phyloP scores from a whole-genome alignment of 1,140 invertebrate species.

The Frieseomelitta varia region DNA sequence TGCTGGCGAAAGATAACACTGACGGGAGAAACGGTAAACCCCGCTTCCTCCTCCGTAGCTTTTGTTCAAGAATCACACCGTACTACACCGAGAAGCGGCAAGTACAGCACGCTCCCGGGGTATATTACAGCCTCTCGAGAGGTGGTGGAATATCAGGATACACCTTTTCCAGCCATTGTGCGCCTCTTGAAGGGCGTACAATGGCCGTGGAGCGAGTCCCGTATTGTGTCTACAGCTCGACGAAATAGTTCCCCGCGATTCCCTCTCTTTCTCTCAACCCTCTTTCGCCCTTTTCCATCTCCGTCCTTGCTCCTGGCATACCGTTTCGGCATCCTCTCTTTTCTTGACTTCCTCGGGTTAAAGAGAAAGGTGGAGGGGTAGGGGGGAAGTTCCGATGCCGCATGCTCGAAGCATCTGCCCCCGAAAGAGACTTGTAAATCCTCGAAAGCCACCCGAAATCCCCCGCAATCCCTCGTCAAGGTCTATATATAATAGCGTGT shows the following conservation, averaged over 20 bases:
- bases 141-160: constrained; percentile 77
- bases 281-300: constrained; percentile 20
- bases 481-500: constrained; percentile 64
- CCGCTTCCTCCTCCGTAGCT: constrained; percentile 42
- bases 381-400: constrained; percentile 58
- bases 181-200: constrained; percentile 65
- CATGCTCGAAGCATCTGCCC: constrained; percentile 75
- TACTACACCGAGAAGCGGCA: constrained; percentile 45
- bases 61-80: constrained; percentile 69
- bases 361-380: constrained; percentile 50
- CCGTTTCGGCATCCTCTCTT: constrained; percentile 34
- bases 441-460: constrained; percentile 72
- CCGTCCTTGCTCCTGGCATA: not conserved
- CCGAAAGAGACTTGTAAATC: constrained; percentile 72
- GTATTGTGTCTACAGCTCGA: constrained; percentile 76
- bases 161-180: constrained; percentile 77
- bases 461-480: constrained; percentile 65
- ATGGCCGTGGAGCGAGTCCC: constrained; percentile 73
- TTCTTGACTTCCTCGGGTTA: constrained; percentile 65
- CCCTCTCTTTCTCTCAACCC: constrained; percentile 52
- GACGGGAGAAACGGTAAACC: constrained; percentile 40
- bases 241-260: constrained; percentile 61
- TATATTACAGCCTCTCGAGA: constrained; percentile 68
- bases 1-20: constrained; percentile 14
- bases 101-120: constrained; percentile 52